Evolutionary conservation across 2,888 invertebrate species (phyloP), one percentile per base, ranked within the genome.

Genomic region (Blastobasis adustella): DNA sequence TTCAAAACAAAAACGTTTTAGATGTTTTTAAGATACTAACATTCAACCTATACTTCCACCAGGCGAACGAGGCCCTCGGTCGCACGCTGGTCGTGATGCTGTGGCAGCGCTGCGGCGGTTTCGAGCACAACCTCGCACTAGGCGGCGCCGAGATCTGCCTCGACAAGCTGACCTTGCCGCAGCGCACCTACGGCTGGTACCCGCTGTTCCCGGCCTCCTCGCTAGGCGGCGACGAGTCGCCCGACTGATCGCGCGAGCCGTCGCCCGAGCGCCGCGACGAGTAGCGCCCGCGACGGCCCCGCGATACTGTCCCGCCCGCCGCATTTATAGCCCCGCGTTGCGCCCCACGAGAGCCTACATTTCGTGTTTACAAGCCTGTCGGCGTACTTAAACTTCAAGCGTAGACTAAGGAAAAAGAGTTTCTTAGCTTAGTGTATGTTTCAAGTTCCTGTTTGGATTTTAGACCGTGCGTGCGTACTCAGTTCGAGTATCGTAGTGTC

Each of bases 61-160:
- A 92, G 91, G 92, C 93, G 10, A 92, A 91, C 66, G 94, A 95
- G 73, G 93, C 93, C 0, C 90, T 94, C 37, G 94, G 94, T 0
- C 92, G 97, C 52, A 94, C 94, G 57, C 90, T 97, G 59, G 92
- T 97, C 61, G 95, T 97, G 50, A 96, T 96, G 94, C 91, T 98
- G 48, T 98, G 97, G 97, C 96, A 97, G 72, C 92, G 95, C 55
- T 95, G 95, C 73, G 94, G 95, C 54, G 95, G 95, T 4, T 96
- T 96, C 79, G 95, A 96, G 71, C 96, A 96, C 78, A 96, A 96
- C 73, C 75, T 88, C 45, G 89, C 89, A 45, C 86, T 97, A 45
- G 97, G 97, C 8, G 96, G 96, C 46, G 95, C 93, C 0, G 96
- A 97, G 81, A 93, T 98, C 59, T 92, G 94, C 59, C 90, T 98